phyloP scores from a whole-genome alignment of 2,113 vertebrate genomes.

The Orycteropus afer region DNA sequence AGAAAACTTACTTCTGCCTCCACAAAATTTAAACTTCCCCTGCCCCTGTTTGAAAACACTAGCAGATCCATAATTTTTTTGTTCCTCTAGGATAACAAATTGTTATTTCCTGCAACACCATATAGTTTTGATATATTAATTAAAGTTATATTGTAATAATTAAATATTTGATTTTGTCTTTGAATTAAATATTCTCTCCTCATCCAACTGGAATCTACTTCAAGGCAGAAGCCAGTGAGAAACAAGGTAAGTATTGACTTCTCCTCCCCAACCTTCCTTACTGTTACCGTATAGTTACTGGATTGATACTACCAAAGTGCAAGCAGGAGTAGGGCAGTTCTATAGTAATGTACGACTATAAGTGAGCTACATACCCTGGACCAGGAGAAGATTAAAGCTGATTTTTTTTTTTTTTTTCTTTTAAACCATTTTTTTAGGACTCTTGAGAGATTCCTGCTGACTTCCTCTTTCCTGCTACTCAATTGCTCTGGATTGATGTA shows the following conservation, averaged over 20 bases:
- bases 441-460: neutral
- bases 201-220: neutral
- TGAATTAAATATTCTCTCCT: neutral
- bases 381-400: neutral
- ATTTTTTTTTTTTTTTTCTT: neutral
- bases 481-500: neutral
- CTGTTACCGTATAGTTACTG: too few species aligned
- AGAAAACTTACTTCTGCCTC: neutral
- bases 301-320: neutral
- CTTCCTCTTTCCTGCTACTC: neutral
- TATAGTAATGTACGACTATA: neutral
- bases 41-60: neutral
- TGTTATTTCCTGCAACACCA: neutral
- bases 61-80: neutral
- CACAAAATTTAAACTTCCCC: neutral
- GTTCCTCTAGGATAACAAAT: neutral
- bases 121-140: neutral
- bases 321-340: neutral
- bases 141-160: neutral
- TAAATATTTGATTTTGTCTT: neutral
- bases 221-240: neutral
- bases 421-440: neutral
- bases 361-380: neutral
- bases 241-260: neutral
- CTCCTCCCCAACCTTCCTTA: neutral